Conservation (phyloP, 1,140 invertebrate species). For the Rhopalosiphum maidis region DNA sequence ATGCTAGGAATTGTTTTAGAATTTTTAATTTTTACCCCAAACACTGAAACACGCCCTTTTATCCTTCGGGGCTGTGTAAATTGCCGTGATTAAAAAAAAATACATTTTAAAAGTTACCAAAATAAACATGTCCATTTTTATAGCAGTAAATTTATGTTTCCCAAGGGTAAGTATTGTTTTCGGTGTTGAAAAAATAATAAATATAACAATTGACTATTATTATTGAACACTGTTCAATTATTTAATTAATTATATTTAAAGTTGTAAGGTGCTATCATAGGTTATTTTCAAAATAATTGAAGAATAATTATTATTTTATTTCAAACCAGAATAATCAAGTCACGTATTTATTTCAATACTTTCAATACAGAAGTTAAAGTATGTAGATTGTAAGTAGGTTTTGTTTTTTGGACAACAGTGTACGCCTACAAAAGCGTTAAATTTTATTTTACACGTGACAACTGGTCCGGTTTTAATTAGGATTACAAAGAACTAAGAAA, state of each 20-base stretch:
- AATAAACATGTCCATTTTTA: constrained; percentile 41
- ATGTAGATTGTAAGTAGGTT: neutral
- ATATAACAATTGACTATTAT: neutral
- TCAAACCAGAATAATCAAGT: neutral
- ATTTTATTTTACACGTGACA: neutral
- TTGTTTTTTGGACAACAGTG: neutral
- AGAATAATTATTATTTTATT: neutral
- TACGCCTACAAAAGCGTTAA: neutral
- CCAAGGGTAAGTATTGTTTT: neutral
- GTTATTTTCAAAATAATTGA: neutral
- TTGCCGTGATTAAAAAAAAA: constrained; percentile 38
- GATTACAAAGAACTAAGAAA: neutral
- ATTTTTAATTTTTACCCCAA: constrained; percentile 48
- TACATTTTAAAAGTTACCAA: constrained; percentile 28
- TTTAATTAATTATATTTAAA: neutral
- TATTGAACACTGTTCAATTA: neutral
- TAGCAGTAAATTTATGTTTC: constrained; percentile 7
- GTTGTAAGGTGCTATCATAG: neutral
- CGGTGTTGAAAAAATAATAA: neutral
- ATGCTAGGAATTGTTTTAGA: constrained; percentile 49
- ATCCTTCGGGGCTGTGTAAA: neutral
- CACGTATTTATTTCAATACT: neutral
- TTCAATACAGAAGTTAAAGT: neutral
- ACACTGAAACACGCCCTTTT: neutral
- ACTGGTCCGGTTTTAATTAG: neutral